Evolutionary conservation across 2,888 invertebrate genomes (phyloP).

Genomic region (Apamea epomidion): DNA sequence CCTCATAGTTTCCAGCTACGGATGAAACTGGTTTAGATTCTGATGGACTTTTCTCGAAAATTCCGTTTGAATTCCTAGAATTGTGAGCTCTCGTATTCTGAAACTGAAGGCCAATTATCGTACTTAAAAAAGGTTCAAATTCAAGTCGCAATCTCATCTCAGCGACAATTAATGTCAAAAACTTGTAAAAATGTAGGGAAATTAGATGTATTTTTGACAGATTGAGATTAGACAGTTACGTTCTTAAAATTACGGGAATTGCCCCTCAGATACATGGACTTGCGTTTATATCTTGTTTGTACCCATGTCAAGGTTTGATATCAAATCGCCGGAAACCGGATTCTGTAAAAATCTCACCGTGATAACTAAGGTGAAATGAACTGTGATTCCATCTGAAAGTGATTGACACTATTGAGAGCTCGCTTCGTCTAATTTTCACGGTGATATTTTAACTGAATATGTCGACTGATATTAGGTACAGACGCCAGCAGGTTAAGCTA

Average conservation of each 20-base stretch:
- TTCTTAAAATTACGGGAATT: too few relatives aligned
- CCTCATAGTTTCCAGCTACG: not conserved
- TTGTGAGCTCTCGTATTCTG: not conserved
- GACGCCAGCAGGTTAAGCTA: too few relatives aligned
- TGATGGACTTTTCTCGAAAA: not conserved
- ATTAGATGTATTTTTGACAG: too few relatives aligned
- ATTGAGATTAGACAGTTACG: too few relatives aligned
- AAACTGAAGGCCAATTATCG: too few relatives aligned
- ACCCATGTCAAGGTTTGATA: too few relatives aligned
- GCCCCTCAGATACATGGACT: too few relatives aligned
- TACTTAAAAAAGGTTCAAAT: not conserved
- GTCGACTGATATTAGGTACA: too few relatives aligned
- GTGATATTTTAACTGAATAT: not conserved
- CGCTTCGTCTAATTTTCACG: not conserved
- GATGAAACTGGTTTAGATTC: not conserved
- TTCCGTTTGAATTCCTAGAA: not conserved
- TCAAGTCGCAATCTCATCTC: not conserved
- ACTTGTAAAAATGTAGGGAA: too few relatives aligned
- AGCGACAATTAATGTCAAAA: not conserved
- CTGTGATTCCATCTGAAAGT: not conserved
- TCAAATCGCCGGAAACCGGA: not conserved
- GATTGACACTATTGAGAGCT: not conserved
- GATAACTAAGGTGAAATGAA: not conserved
- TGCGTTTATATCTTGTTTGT: not conserved
- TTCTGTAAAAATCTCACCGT: not conserved